These are phyloP conservation scores for Drosophila mercatorum DNA, from an alignment of 2,888 invertebrate genomes.

Conservation along the genomic window DNA sequence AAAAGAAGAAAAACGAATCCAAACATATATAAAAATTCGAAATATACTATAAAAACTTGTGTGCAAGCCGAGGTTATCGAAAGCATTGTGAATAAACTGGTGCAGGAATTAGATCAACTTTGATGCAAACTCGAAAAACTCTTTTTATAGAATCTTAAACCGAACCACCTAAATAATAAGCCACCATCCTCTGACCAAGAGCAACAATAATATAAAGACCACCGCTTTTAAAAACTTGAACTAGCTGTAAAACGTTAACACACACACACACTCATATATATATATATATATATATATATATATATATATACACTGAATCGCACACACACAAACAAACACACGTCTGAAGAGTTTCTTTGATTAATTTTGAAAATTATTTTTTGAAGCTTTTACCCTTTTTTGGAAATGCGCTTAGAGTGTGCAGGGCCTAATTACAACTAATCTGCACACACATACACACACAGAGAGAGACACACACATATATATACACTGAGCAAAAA, in stretches of 20 bases:
- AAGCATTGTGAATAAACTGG: conserved; percentile 15
- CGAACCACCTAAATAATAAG: conserved; percentile 31
- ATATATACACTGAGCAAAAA: conserved; percentile 10
- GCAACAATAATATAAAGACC: conserved; percentile 36
- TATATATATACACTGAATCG: conserved; percentile 4
- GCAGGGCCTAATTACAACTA: conserved; percentile 19
- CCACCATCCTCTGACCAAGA: conserved; percentile 44
- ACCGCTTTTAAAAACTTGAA: conserved; percentile 8
- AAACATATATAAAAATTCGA: neutral
- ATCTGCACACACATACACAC: neutral
- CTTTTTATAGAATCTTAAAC: conserved; percentile 25
- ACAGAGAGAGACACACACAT: neutral
- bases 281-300: conserved; percentile 7
- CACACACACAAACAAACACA: conserved; percentile 14
- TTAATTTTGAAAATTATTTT: conserved; percentile 27
- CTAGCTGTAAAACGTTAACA: conserved; percentile 43
- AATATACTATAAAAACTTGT: conserved; percentile 5
- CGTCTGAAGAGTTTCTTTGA: conserved; percentile 45
- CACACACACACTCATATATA: conserved; percentile 24
- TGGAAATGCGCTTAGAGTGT: conserved; percentile 42
- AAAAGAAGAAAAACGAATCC: neutral
- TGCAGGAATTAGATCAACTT: conserved; percentile 22
- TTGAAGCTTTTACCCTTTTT: conserved; percentile 27
- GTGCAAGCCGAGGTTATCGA: conserved; percentile 26
- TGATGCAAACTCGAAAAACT: conserved; percentile 12